Conservation (phyloP, 1,140 invertebrate genomes). For the Drosophila subobscura region DNA sequence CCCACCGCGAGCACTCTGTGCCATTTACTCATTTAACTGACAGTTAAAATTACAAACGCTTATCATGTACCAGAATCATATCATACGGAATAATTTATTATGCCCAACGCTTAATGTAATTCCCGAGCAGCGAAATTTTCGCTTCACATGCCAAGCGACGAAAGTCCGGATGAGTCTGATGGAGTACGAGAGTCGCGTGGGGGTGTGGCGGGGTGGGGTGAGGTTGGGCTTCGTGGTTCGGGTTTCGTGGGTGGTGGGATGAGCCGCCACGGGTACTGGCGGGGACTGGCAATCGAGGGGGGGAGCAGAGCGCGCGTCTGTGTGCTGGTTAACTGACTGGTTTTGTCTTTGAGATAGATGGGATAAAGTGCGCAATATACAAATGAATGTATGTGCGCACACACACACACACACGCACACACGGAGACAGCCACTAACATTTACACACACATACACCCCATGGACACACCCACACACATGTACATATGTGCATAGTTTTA, state of each 20-base stretch:
- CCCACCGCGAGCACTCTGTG: constrained; percentile 17
- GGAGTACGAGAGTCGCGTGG: constrained; percentile 7
- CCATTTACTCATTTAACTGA: constrained; percentile 81
- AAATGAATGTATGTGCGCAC: constrained; percentile 62
- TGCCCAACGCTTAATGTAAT: constrained; percentile 80
- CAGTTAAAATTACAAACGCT: constrained; percentile 82
- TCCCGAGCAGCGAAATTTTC: constrained; percentile 70
- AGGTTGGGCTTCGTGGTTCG: too few species aligned
- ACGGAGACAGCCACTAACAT: too few species aligned
- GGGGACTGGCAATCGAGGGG: constrained; percentile 4
- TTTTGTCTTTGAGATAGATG: constrained; percentile 78
- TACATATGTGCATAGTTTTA: constrained; percentile 57
- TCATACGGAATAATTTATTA: constrained; percentile 83
- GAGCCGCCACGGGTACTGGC: background rate
- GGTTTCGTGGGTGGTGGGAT: background rate
- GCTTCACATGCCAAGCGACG: constrained; percentile 36
- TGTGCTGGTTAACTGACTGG: constrained; percentile 55
- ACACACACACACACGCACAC: constrained; percentile 12
- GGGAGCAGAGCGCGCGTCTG: constrained; percentile 4
- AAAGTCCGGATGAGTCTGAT: constrained; percentile 7
- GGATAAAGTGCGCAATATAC: constrained; percentile 78
- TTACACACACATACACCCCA: too few species aligned
- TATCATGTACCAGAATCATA: constrained; percentile 82
- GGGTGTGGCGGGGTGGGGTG: background rate
- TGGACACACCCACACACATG: constrained; percentile 3